These are phyloP conservation scores for Marisa cornuarietis DNA, from an alignment of 1,140 invertebrate species.

Conservation along the genomic window DNA sequence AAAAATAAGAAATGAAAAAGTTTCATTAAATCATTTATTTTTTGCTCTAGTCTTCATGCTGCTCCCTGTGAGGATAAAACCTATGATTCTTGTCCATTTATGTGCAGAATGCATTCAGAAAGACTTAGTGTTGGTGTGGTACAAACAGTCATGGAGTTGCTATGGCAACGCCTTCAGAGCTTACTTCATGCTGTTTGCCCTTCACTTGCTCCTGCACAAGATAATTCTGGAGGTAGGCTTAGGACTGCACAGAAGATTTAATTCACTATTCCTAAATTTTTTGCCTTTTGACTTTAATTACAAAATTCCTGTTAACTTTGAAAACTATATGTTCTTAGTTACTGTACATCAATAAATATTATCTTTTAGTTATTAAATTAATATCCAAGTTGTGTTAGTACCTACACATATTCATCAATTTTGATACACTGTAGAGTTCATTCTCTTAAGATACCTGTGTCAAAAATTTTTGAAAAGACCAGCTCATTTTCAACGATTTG, in stretches of 20 bases:
- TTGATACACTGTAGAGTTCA: no score
- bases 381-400: no score
- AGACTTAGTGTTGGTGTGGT: constrained; percentile 66
- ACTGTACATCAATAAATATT: no score
- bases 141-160: constrained; percentile 65
- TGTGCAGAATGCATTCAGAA: constrained; percentile 68
- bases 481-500: no score
- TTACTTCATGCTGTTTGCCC: constrained; percentile 35
- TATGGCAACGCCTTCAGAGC: constrained; percentile 67
- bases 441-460: no score
- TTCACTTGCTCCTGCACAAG: not conserved
- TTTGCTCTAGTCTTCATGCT: constrained; percentile 5
- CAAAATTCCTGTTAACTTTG: not conserved
- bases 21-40: not conserved
- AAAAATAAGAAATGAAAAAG: not conserved
- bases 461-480: no score
- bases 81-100: not conserved
- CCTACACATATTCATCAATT: no score
- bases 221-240: constrained; percentile 3
- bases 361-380: no score
- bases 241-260: no score
- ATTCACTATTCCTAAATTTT: no score
- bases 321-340: not conserved
- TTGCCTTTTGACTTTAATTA: no score
- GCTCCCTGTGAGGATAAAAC: no score